Evolutionary conservation across 2,888 invertebrate species (phyloP).

Genomic region (Exocentrus adspersus): DNA sequence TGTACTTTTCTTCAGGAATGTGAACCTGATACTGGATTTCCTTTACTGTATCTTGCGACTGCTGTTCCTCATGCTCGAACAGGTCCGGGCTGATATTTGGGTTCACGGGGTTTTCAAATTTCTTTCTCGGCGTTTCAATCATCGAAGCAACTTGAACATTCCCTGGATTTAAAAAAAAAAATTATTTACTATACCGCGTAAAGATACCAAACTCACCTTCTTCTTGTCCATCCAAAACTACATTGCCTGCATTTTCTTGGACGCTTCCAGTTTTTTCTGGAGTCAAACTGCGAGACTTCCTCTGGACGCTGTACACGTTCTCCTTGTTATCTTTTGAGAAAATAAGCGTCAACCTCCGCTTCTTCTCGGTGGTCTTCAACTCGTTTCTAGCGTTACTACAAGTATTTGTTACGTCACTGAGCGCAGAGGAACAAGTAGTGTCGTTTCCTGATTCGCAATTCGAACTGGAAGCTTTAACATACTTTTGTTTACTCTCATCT

Average conservation of each 20-base stretch:
- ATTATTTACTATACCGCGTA: too few relatives aligned
- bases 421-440: conserved; percentile 18
- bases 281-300: conserved; percentile 44
- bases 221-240: too few relatives aligned
- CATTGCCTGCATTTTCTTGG: too few relatives aligned
- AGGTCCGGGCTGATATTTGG: conserved; percentile 68
- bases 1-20: conserved; percentile 47
- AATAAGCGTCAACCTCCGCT: conserved; percentile 42
- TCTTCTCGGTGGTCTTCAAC: conserved; percentile 31
- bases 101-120: conserved; percentile 45
- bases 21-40: conserved; percentile 25
- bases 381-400: background rate
- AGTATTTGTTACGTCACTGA: conserved; percentile 35
- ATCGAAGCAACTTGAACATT: too few relatives aligned
- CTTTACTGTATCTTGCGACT: conserved; percentile 16
- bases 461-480: too few relatives aligned
- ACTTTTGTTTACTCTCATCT: background rate
- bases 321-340: conserved; percentile 47
- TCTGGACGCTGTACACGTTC: conserved; percentile 43
- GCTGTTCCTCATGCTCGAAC: conserved; percentile 68
- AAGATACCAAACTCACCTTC: too few relatives aligned
- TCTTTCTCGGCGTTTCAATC: conserved; percentile 50
- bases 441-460: conserved; percentile 10
- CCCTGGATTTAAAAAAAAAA: too few relatives aligned
- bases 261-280: background rate